phyloP scores from a whole-genome alignment of 2,113 vertebrate genomes.

The Takifugu flavidus region DNA sequence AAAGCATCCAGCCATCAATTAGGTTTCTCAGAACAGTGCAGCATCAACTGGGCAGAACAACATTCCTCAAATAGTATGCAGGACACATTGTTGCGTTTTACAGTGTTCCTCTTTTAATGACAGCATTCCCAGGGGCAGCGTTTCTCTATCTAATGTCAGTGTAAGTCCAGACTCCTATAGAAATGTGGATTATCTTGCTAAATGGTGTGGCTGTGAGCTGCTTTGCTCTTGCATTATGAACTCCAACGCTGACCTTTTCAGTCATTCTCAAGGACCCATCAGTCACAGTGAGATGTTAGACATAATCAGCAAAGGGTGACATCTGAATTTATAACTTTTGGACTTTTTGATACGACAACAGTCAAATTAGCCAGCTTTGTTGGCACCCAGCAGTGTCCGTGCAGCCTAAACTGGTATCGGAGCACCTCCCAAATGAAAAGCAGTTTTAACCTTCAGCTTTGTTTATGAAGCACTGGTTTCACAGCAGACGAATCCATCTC shows the following conservation, averaged over 20 bases:
- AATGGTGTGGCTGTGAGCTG: not conserved
- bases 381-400: too few species aligned
- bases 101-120: conserved; percentile 1
- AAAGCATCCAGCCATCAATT: not conserved
- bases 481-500: conserved; percentile 47
- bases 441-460: conserved; percentile 42
- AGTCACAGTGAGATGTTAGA: conserved; percentile 32
- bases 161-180: conserved; percentile 2
- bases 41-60: not conserved
- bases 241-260: conserved; percentile 27
- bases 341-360: too few species aligned
- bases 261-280: conserved; percentile 35
- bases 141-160: conserved; percentile 24
- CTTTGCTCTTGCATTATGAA: not conserved
- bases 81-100: not conserved
- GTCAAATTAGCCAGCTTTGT: too few species aligned
- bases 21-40: too few species aligned
- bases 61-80: conserved; percentile 4
- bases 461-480: conserved; percentile 18
- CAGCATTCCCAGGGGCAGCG: conserved; percentile 3
- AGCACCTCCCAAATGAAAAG: conserved; percentile 5
- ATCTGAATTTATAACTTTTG: too few species aligned
- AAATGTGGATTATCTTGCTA: not conserved
- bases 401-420: too few species aligned
- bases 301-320: conserved; percentile 47